These are phyloP conservation scores for Eulimnadia texana DNA, from an alignment of 1,140 invertebrate species.

Conservation along the genomic window DNA sequence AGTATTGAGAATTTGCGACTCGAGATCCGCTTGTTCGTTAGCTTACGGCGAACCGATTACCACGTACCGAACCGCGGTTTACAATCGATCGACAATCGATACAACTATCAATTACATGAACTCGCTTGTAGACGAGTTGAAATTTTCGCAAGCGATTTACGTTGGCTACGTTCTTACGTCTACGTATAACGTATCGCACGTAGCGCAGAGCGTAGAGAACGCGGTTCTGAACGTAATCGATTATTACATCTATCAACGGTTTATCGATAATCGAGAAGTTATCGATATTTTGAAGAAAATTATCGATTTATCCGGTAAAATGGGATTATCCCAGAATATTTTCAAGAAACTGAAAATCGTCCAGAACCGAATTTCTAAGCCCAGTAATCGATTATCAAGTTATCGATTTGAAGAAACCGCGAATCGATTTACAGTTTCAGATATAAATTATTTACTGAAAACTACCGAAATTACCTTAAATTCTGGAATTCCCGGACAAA, in stretches of 20 bases:
- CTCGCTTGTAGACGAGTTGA: background rate
- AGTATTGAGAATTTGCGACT: background rate
- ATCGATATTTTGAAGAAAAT: background rate
- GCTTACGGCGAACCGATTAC: background rate
- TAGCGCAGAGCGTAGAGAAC: background rate
- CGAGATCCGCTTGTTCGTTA: background rate
- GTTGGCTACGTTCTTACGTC: background rate
- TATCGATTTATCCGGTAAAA: background rate
- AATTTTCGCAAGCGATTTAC: background rate
- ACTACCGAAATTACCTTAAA: background rate
- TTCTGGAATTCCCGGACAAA: background rate
- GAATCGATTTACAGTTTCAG: background rate
- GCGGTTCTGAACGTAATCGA: background rate
- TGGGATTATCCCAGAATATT: background rate
- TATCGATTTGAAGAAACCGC: too few species aligned
- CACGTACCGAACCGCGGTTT: background rate
- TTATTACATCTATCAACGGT: background rate
- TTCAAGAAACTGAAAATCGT: background rate
- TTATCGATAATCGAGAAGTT: background rate
- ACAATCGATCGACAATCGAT: background rate
- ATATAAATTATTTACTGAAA: background rate
- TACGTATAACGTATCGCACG: background rate
- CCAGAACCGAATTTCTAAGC: too few species aligned
- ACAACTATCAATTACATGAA: background rate
- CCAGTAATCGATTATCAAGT: background rate